Base-by-base conservation (phyloP, 2,113 vertebrate species). In the Chelonoidis abingdonii region DNA sequence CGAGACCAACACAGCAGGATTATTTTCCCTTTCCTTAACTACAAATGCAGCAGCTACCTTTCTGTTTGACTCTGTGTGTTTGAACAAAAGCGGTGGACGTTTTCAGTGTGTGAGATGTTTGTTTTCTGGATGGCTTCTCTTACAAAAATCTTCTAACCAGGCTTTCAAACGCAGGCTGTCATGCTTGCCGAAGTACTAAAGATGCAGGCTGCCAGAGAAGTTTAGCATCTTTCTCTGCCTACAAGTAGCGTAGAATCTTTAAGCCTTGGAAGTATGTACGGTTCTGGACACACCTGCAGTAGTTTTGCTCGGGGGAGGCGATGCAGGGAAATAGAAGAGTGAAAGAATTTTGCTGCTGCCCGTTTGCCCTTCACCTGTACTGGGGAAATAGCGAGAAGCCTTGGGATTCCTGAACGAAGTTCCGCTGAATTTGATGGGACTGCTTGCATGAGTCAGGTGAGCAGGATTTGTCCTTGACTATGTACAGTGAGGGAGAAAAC, bases 71-170 rank as follows among this genome's bases (percentile, higher is more conserved):
- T 92, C 57, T 83, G 12, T 75, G 86, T 96, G 92, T 57, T 6
- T 44, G 54, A 17, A 10, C 41, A 50, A 50, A 78, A 47, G 24
- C 4, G 12, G 10, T 59, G 21, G 6, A 25, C 31, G 3, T 52
- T 29, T 92, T 93, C 85, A 31, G 93, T 86, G 59, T 87, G 79
- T 53, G 59, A 95, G 72, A 86, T 83, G 62, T 95, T 96, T 96
- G 85, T 90, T 91, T 95, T 95, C 56, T 80, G 81, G 87, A 88
- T 96, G 91, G 49, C 56, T n/a, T 76, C 76, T 86, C 89, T 53
- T 76, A 78, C 89, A 88, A 93, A 94, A 97, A 91, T 88, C 24
- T 59, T 69, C 49, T 44, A 95, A 85, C 80, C n/a, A 75, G 59
- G 57, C 72, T 94, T 91, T 84, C 87, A 96, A 96, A 92, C 47